Base-by-base conservation (phyloP, 2,888 invertebrate species). In the Elmis aenea region DNA sequence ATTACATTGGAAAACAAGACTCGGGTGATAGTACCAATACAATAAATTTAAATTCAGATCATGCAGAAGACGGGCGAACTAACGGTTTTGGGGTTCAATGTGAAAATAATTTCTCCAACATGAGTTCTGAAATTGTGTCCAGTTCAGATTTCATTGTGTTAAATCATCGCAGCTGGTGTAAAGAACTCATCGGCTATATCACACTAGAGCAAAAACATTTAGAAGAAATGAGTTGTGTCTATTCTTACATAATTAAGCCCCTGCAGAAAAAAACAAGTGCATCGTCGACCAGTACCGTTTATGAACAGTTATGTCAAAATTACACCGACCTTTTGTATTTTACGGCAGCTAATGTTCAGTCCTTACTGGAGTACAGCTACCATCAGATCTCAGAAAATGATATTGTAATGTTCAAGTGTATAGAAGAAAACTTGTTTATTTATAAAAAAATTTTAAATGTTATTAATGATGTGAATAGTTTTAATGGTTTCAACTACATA, bases 401-500 rank as follows among this genome's bases (percentile, higher is more conserved):
- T 68, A 74, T 85, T 57, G 69, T 78, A 29, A 75, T 84, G 55
- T 73, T 85, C 51, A 78, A 79, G 59, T 76, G 79, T 67, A 73
- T 78, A 58, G 81, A 83, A 55, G 85, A 86, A 66, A 79, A 76
- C 66, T 76, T 83, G 58, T 74, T 76, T 59, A 72, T 83, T 43
- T 85, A 83, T 61, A 81, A 76, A 62, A 76, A 75, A 61, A 86
- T 85, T 70, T 73, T 82, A 26, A 72, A 78, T 65, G 75, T 77
- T 52, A 72, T 84, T 61, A 83, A 84, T 64, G 81, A 85, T 72
- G 73, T 84, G 45, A 79, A 81, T 57, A 81, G 83, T 50, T 72
- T 84, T 44, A 77, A 81, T 56, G 85, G 84, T 18, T 83, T 85
- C 57, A 59, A 70, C 24, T 77, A 80, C 51, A 79, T 84, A 34